Evolutionary conservation across 2,888 invertebrate genomes (phyloP).

Genomic region (Pterobdella sp.): DNA sequence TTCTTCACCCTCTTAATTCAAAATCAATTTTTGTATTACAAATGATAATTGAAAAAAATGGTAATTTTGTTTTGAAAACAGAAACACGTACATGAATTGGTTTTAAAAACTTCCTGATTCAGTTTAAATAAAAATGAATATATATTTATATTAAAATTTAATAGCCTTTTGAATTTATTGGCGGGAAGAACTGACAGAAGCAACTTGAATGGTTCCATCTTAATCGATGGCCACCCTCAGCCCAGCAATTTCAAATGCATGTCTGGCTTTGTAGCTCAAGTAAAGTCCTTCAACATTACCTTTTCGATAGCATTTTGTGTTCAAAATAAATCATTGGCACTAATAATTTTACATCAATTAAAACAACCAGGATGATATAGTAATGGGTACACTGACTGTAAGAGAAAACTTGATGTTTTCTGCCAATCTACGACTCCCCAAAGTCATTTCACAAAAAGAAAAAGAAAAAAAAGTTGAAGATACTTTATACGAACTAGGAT

Average conservation of each 20-base stretch:
- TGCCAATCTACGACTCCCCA: constrained; percentile 46
- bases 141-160: too few relatives aligned
- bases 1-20: too few relatives aligned
- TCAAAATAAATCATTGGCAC: neutral
- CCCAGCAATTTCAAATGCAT: constrained; percentile 50
- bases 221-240: constrained; percentile 47
- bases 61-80: too few relatives aligned
- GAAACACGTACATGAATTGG: too few relatives aligned
- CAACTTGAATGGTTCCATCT: constrained; percentile 41
- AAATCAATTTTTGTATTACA: too few relatives aligned
- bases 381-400: constrained; percentile 50
- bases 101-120: too few relatives aligned
- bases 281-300: too few relatives aligned
- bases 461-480: constrained; percentile 43
- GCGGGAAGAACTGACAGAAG: constrained; percentile 36
- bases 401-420: constrained; percentile 50
- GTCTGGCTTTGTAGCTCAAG: constrained; percentile 50
- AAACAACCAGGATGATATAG: constrained; percentile 50
- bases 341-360: neutral
- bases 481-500: constrained; percentile 47
- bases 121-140: too few relatives aligned
- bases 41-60: too few relatives aligned
- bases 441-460: constrained; percentile 37
- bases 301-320: neutral
- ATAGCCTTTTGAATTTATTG: constrained; percentile 37